Conservation (phyloP, 2,113 vertebrate genomes). For the Syngnathus scovelli region DNA sequence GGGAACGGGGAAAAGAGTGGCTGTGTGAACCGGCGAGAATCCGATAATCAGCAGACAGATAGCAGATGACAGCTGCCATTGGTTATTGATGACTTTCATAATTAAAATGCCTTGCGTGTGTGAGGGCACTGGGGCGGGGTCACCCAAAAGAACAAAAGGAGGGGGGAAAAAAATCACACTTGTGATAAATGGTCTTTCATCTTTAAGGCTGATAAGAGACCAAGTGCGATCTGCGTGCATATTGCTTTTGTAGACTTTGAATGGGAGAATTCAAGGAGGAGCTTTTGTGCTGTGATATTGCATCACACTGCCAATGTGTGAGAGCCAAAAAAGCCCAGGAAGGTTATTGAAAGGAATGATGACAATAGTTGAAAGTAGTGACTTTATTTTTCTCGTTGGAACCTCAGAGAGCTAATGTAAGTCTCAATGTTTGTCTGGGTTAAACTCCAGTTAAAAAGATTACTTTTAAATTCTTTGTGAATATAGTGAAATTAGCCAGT, state of each 20-base stretch:
- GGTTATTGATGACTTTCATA: constrained; percentile 76
- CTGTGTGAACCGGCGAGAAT: constrained; percentile 34
- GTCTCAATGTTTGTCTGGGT: neutral
- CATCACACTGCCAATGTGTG: constrained; percentile 8
- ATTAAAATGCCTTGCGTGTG: constrained; percentile 64
- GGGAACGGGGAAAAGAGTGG: constrained; percentile 25
- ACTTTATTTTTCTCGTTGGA: neutral
- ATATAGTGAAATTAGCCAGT: too few species aligned
- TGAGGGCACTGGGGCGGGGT: constrained; percentile 35
- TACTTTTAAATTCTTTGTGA: too few species aligned
- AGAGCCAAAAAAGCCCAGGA: neutral
- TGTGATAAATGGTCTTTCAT: constrained; percentile 70
- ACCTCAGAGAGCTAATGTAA: too few species aligned
- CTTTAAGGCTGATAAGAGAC: constrained; percentile 55
- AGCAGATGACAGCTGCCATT: constrained; percentile 69
- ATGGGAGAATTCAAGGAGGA: constrained; percentile 51
- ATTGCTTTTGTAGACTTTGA: constrained; percentile 53
- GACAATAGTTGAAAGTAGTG: neutral
- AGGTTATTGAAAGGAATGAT: too few species aligned
- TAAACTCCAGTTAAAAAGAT: too few species aligned
- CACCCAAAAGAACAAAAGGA: constrained; percentile 57
- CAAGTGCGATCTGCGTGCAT: constrained; percentile 35
- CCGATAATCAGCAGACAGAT: constrained; percentile 67
- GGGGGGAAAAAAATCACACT: constrained; percentile 51
- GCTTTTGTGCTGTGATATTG: constrained; percentile 43